These are phyloP conservation scores for Chitala chitala DNA, from an alignment of 2,113 vertebrate genomes.

Conservation along the genomic window DNA sequence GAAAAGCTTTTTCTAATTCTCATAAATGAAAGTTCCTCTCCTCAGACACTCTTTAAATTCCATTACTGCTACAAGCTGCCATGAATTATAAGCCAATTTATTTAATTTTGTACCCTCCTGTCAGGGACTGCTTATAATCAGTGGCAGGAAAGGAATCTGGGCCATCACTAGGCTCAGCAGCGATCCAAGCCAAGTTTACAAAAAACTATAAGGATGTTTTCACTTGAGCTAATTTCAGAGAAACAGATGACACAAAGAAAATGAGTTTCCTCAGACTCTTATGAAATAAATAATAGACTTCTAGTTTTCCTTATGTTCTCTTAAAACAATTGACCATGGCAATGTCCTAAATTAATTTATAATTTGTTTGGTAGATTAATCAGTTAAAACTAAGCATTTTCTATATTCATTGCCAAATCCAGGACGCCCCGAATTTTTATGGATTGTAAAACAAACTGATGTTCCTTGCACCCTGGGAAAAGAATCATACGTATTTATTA, in stretches of 20 bases:
- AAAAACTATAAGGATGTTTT: conserved; percentile 25
- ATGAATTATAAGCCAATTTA: conserved; percentile 36
- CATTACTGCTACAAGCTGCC: conserved; percentile 33
- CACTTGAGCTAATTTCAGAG: conserved; percentile 6
- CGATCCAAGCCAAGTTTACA: conserved; percentile 21
- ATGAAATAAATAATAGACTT: not conserved
- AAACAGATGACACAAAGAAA: conserved; percentile 2
- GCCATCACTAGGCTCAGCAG: conserved; percentile 16
- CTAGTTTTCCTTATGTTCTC: not conserved
- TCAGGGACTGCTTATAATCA: conserved; percentile 28
- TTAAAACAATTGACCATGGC: not conserved
- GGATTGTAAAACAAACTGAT: conserved; percentile 45
- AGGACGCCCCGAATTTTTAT: conserved; percentile 30
- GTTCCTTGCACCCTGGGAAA: conserved; percentile 27
- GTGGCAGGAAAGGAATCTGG: conserved; percentile 19
- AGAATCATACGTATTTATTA: conserved; percentile 35
- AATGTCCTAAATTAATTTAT: not conserved
- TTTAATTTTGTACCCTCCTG: conserved; percentile 30
- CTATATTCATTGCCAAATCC: conserved; percentile 30
- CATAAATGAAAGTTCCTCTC: not conserved
- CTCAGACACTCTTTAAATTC: conserved; percentile 36
- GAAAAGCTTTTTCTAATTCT: conserved; percentile 6
- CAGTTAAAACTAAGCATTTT: not conserved
- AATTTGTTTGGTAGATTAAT: not conserved
- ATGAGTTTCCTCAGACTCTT: not conserved